Evolutionary conservation across 2,888 invertebrate species (phyloP).

Genomic region (Podotricha telesiphe): DNA sequence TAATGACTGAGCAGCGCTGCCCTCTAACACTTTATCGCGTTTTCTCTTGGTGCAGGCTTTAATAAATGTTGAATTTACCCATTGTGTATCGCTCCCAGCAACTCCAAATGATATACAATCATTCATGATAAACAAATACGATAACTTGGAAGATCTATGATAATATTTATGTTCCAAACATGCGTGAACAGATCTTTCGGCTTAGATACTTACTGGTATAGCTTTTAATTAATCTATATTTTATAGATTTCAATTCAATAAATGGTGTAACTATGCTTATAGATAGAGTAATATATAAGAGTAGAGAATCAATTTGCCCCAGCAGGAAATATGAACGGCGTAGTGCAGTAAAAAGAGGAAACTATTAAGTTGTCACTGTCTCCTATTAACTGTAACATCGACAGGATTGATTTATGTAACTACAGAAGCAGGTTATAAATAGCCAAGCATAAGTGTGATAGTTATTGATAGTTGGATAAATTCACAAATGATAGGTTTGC

Average conservation of each 20-base stretch:
- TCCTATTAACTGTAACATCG: conserved; percentile 67
- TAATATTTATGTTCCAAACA: conserved; percentile 23
- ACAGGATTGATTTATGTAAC: conserved; percentile 67
- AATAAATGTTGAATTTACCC: conserved; percentile 72
- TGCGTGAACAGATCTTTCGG: background rate
- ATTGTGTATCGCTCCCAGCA: conserved; percentile 66
- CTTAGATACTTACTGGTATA: background rate
- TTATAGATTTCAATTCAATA: background rate
- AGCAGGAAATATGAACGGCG: conserved; percentile 49
- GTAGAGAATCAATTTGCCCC: conserved; percentile 42
- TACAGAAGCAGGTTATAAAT: conserved; percentile 47
- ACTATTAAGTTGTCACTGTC: conserved; percentile 77
- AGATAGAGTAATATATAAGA: conserved; percentile 28
- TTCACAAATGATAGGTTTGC: background rate
- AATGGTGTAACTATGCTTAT: background rate
- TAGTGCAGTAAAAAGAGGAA: conserved; percentile 61
- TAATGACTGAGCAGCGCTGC: conserved; percentile 66
- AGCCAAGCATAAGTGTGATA: conserved; percentile 54
- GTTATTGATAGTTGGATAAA: conserved; percentile 1
- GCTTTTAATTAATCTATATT: too few species aligned
- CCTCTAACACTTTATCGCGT: conserved; percentile 69
- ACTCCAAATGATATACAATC: conserved; percentile 61
- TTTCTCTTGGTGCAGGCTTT: conserved; percentile 67
- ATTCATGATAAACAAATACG: conserved; percentile 53
- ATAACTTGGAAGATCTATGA: conserved; percentile 45